Conservation (phyloP, 2,113 vertebrate genomes). For the Sakesphorus luctuosus region DNA sequence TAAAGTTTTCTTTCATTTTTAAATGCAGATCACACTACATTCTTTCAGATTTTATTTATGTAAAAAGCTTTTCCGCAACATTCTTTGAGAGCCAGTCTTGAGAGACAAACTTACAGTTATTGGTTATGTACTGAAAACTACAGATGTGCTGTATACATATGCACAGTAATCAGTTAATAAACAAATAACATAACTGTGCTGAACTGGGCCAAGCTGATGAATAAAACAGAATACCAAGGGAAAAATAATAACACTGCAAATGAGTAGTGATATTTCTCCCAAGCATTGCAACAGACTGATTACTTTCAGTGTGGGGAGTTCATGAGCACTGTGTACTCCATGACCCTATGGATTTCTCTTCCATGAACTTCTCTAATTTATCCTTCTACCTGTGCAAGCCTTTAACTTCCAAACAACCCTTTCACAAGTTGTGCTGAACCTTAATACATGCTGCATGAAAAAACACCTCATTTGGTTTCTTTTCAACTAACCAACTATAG, state of each 20-base stretch:
- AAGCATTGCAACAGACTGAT: not conserved
- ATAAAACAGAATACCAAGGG: not conserved
- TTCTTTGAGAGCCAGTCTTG: not conserved
- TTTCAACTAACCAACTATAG: not conserved
- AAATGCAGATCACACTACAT: not conserved
- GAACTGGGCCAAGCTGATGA: not conserved
- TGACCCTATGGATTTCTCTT: not conserved
- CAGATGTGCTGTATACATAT: not conserved
- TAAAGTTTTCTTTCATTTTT: not conserved
- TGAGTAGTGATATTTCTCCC: not conserved
- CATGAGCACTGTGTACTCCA: not conserved
- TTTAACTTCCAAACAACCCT: not conserved
- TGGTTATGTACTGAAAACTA: not conserved
- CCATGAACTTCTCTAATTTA: not conserved
- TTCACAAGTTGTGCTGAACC: not conserved
- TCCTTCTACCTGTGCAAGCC: not conserved
- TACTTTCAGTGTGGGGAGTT: not conserved
- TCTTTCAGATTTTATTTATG: not conserved
- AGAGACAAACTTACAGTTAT: not conserved
- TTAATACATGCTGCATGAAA: not conserved
- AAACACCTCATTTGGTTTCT: not conserved
- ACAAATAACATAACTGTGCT: not conserved
- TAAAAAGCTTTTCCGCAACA: not conserved
- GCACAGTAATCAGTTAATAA: not conserved
- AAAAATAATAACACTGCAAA: not conserved